Evolutionary conservation across 2,888 invertebrate genomes (phyloP), one percentile per base, ranked within the genome.

Genomic region (Leptarthrus brevirostris): DNA sequence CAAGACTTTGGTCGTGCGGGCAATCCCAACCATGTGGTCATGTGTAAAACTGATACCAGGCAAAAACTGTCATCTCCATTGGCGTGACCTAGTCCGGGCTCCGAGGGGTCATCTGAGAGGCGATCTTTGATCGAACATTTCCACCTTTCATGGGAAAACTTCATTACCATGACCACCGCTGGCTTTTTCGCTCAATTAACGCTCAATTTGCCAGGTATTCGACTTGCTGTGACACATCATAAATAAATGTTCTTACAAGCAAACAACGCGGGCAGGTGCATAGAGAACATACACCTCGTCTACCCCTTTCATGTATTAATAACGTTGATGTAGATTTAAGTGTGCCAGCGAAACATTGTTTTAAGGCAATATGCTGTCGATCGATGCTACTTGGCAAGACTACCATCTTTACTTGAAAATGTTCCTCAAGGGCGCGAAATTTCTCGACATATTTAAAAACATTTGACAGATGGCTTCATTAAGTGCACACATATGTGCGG

Each of bases 401-500:
- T 61, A 20, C 3, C 22, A 40, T 20, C 10, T 61, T 36, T 20
- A 16, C 26, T 2, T 40, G 24, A 44, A 47, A 22, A n/a, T 64
- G 24, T n/a, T 47, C 12, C 5, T 72, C 47, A 58, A 54, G 66
- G 53, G 66, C 64, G 66, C 52, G 36, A 72, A 72, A 44, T 47
- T 56, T 26, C 47, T 44, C 26, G 56, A 64, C 54, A n/a, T 64
- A 66, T 52, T 24, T 10, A 40, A 56, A 74, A 74, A 24, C 66
- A 10, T 54, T 74, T 74, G 74, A 74, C 74, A 74, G 74, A 74
- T 74, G 69, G 56, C 74, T 74, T 66, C 66, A 74, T 74, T 74
- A 74, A 20, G 74, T 47, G 40, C 64, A 30, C 74, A 73, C 74
- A 74, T 69, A 40, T 74, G 74, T 26, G 34, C 56, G 44, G 44